phyloP scores from a whole-genome alignment of 2,113 vertebrate genomes.

The Sialia sialis region DNA sequence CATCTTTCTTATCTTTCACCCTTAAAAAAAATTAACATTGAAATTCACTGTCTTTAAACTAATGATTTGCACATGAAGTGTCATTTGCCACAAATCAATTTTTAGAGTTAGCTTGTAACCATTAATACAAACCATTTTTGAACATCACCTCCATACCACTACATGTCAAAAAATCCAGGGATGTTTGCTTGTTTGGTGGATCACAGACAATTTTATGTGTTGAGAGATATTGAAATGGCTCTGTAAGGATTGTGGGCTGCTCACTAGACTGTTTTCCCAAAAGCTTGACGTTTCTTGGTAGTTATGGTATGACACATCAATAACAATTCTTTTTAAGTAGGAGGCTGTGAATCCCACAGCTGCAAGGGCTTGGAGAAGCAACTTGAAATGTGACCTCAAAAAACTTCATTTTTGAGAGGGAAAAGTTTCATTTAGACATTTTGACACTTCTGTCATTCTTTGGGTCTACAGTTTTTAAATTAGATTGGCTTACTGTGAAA shows the following conservation, averaged over 20 bases:
- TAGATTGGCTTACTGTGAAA: not conserved
- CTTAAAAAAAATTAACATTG: not conserved
- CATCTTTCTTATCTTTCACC: not conserved
- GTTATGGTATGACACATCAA: not conserved
- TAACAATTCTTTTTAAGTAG: not conserved
- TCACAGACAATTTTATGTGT: not conserved
- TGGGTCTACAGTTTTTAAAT: not conserved
- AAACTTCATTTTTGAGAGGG: not conserved
- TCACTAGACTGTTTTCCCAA: not conserved
- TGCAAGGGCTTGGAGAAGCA: not conserved
- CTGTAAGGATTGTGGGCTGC: not conserved
- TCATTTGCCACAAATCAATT: not conserved
- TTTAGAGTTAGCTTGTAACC: not conserved
- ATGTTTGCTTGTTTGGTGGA: not conserved
- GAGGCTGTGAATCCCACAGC: not conserved
- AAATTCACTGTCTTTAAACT: not conserved
- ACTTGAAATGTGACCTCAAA: not conserved
- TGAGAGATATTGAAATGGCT: not conserved
- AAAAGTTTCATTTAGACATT: not conserved
- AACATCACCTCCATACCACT: not conserved
- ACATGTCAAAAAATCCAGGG: not conserved
- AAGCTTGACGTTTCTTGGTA: not conserved
- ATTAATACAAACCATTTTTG: not conserved
- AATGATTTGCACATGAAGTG: not conserved
- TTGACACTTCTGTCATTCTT: not conserved